Conservation (phyloP, 2,797 vertebrate genomes). For the Trachops cirrhosus region DNA sequence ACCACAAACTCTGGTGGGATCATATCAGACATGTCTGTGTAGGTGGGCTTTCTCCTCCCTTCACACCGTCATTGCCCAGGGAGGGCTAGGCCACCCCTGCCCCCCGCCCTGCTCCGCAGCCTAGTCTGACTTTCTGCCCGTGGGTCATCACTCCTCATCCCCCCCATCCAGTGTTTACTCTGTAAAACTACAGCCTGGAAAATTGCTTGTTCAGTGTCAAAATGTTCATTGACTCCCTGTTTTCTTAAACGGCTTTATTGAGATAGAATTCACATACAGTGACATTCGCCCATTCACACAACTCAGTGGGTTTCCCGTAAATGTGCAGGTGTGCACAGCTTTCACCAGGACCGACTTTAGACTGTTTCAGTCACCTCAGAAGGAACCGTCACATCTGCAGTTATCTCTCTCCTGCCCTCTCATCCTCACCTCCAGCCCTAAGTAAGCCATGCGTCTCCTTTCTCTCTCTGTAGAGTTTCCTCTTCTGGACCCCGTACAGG, state of each 20-base stretch:
- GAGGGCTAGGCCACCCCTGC: no score
- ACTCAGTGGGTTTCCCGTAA: not conserved
- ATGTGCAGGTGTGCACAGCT: not conserved
- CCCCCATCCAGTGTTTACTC: not conserved
- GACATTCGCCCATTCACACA: not conserved
- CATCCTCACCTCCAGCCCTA: rapidly evolving
- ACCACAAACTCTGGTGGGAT: not conserved
- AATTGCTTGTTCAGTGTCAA: not conserved
- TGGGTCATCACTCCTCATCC: no score
- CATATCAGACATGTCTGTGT: not conserved
- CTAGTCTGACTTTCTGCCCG: rapidly evolving
- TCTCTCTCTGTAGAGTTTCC: not conserved
- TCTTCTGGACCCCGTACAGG: not conserved
- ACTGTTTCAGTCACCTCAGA: not conserved
- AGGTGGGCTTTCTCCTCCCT: not conserved
- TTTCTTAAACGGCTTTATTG: not conserved
- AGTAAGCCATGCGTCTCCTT: not conserved
- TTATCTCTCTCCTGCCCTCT: no score
- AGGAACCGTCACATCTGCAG: not conserved
- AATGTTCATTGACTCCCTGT: not conserved
- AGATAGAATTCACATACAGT: not conserved
- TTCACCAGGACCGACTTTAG: not conserved
- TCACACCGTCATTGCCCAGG: not conserved
- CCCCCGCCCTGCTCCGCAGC: not conserved
- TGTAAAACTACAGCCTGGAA: not conserved